Percentiles rank a stretch among this genome's conserved stretches.
These are phyloP conservation scores for Marisa cornuarietis DNA, from an alignment of 1,140 invertebrate species.

Conservation along the genomic window DNA sequence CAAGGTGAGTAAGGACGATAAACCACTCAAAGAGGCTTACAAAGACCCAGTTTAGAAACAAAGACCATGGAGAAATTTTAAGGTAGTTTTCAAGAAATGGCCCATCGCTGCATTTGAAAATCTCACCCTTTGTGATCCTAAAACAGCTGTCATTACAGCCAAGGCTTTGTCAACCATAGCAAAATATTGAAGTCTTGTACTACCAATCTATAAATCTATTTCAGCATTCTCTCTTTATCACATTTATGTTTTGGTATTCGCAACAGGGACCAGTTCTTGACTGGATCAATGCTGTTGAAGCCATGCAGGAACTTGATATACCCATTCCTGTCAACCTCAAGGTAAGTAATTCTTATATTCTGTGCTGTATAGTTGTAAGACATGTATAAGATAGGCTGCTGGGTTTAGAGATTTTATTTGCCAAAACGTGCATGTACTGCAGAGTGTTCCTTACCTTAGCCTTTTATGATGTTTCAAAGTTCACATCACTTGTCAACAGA, in stretches of 20 bases:
- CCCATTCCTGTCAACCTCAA: constrained; percentile 93
- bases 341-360: constrained; percentile 62
- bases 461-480: too few relatives aligned
- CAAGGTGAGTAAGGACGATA: constrained; percentile 80
- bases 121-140: neutral
- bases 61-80: neutral
- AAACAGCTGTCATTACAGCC: neutral
- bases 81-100: neutral
- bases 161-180: neutral
- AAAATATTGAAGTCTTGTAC: neutral
- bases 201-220: too few relatives aligned
- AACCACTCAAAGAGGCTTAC: too few relatives aligned
- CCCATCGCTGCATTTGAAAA: too few relatives aligned
- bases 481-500: too few relatives aligned
- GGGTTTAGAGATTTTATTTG: too few relatives aligned
- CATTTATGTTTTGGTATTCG: constrained; percentile 1
- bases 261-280: constrained; percentile 74
- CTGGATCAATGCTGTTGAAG: constrained; percentile 94
- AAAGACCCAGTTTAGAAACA: neutral
- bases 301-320: constrained; percentile 74
- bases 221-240: too few relatives aligned
- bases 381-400: too few relatives aligned
- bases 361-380: too few relatives aligned
- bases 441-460: too few relatives aligned
- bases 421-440: too few relatives aligned